Evolutionary conservation across 2,888 invertebrate genomes (phyloP).

Genomic region (Nudaria mundana): DNA sequence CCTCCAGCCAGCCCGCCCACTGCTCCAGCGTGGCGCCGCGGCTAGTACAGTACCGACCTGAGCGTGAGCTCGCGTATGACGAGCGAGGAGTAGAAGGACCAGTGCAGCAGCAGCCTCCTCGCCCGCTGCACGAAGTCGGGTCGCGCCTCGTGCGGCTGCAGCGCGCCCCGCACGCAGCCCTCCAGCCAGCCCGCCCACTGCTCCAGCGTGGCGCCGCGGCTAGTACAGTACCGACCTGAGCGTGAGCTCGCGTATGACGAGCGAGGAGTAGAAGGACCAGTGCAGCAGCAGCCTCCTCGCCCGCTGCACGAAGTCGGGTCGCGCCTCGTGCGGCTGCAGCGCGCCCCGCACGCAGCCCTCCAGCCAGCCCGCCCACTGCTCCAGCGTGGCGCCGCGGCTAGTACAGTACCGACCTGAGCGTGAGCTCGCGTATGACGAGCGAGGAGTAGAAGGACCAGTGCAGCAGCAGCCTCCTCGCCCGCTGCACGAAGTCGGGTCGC

Average conservation of each 20-base stretch:
- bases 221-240: constrained; percentile 73
- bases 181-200: not conserved
- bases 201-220: constrained; percentile 89
- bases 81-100: constrained; percentile 92
- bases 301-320: constrained; percentile 34
- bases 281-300: no score
- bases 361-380: not conserved
- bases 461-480: no score
- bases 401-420: constrained; percentile 80
- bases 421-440: constrained; percentile 98
- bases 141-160: constrained; percentile 93
- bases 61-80: constrained; percentile 98
- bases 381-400: constrained; percentile 91
- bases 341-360: constrained; percentile 69
- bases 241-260: constrained; percentile 98
- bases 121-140: not conserved
- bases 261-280: constrained; percentile 89
- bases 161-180: constrained; percentile 74
- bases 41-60: constrained; percentile 42
- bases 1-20: not conserved
- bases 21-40: constrained; percentile 88
- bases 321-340: constrained; percentile 92
- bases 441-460: constrained; percentile 87
- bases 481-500: constrained; percentile 47
- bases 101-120: no score